Percentiles rank a stretch among this genome's conserved stretches.
Conservation (phyloP, 1,140 invertebrate genomes). For the Brachionus rotundiformis region DNA sequence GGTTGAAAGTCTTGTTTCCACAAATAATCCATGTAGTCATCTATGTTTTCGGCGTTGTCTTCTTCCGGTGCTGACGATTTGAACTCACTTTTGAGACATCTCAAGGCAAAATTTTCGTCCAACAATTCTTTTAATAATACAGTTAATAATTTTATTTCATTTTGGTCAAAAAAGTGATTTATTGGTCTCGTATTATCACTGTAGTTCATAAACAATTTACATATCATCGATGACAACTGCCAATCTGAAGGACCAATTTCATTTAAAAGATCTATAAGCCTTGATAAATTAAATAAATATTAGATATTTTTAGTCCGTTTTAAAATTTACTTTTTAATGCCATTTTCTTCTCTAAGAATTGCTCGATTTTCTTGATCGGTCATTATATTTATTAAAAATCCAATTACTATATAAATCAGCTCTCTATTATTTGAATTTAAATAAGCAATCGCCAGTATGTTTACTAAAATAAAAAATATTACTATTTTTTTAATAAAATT, state of each 20-base stretch:
- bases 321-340: slow-evolving; percentile 63
- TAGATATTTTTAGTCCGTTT: neutral
- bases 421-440: slow-evolving; percentile 67
- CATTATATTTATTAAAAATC: slow-evolving; percentile 74
- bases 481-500: neutral
- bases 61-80: neutral
- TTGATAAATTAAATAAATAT: slow-evolving; percentile 31
- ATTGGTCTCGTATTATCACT: slow-evolving; percentile 65
- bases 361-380: slow-evolving; percentile 68
- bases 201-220: slow-evolving; percentile 74
- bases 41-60: slow-evolving; percentile 21
- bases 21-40: slow-evolving; percentile 47
- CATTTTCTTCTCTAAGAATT: slow-evolving; percentile 65
- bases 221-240: slow-evolving; percentile 69
- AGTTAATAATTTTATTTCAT: neutral
- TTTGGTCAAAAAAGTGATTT: neutral
- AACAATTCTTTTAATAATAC: slow-evolving; percentile 32
- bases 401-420: slow-evolving; percentile 69
- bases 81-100: slow-evolving; percentile 26
- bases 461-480: slow-evolving; percentile 60
- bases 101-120: slow-evolving; percentile 47
- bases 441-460: slow-evolving; percentile 66
- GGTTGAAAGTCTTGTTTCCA: slow-evolving; percentile 50
- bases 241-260: slow-evolving; percentile 69
- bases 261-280: slow-evolving; percentile 67